Conservation (phyloP, 64 coral and sea anemone species). For the Actinia tenebrosa region DNA sequence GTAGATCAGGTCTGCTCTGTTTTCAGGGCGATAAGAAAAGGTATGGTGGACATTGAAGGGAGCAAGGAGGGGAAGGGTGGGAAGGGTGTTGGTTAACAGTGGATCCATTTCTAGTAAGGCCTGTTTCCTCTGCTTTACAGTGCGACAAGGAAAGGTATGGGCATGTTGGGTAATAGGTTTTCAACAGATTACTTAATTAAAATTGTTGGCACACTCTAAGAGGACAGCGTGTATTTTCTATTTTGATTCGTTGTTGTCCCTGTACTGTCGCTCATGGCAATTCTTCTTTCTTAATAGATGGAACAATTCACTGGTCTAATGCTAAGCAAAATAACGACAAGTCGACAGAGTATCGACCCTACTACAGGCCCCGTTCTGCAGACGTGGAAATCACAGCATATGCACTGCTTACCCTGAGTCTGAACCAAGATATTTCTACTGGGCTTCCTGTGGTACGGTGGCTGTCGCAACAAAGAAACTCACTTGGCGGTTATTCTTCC, state of each 20-base stretch:
- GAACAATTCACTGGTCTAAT: conserved; percentile 78
- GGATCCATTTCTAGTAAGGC: too few species aligned
- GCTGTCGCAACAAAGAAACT: conserved; percentile 95
- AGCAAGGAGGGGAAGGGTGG: background rate
- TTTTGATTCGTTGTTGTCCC: background rate
- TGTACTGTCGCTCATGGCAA: background rate
- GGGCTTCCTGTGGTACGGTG: conserved; percentile 78
- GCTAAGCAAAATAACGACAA: conserved; percentile 25
- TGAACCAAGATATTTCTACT: conserved; percentile 37
- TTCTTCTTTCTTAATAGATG: conserved; percentile 42
- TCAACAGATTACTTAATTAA: too few species aligned
- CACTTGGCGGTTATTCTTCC: conserved; percentile 76
- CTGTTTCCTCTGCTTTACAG: too few species aligned
- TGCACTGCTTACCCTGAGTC: conserved; percentile 49
- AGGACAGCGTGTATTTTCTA: background rate
- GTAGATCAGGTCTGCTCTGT: too few species aligned
- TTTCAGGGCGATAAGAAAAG: conserved; percentile 17
- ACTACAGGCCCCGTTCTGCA: conserved; percentile 81
- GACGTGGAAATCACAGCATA: conserved; percentile 98
- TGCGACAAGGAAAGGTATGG: too few species aligned
- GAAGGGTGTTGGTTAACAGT: too few species aligned
- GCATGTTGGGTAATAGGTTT: too few species aligned
- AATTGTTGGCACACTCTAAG: too few species aligned
- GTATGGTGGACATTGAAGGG: too few species aligned
- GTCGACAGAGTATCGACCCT: conserved; percentile 56